Evolutionary conservation across 2,888 invertebrate genomes (phyloP).

Genomic region (Apantesis nais): DNA sequence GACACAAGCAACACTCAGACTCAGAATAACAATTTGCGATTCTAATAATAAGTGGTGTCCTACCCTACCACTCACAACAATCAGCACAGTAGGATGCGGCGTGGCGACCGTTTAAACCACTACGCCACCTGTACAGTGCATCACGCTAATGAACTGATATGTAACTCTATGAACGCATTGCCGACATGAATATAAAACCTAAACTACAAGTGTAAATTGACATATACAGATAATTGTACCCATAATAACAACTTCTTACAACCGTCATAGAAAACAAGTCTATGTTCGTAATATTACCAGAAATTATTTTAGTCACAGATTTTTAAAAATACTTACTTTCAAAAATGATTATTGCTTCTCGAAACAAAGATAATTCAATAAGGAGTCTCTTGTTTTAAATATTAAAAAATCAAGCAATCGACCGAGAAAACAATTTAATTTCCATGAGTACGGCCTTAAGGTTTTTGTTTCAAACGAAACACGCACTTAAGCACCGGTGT

Average conservation of each 20-base stretch:
- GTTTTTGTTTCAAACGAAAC: constrained; percentile 45
- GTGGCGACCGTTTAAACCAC: no score
- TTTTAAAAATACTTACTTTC: constrained; percentile 1
- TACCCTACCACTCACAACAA: no score
- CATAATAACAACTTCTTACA: background rate
- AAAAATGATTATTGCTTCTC: constrained; percentile 14
- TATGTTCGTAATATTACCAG: background rate
- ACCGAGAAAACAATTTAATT: constrained; percentile 37
- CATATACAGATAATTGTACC: background rate
- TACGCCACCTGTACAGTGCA: no score
- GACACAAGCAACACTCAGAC: no score
- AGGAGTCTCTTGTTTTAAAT: constrained; percentile 22
- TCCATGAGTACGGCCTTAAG: constrained; percentile 34
- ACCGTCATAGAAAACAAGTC: background rate
- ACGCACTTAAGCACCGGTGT: constrained; percentile 47
- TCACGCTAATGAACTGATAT: constrained; percentile 10
- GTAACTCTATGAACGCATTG: no score
- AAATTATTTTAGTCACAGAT: background rate
- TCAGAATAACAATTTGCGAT: no score
- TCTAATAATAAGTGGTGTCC: no score
- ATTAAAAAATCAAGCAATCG: constrained; percentile 17
- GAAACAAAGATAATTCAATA: constrained; percentile 26
- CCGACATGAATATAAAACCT: background rate
- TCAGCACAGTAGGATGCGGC: no score
- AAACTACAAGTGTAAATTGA: background rate